A percentile compares a stretch with the other conserved stretches of the same genome.
Evolutionary conservation across 2,888 invertebrate species (phyloP).

Genomic region (Molanna angustata): DNA sequence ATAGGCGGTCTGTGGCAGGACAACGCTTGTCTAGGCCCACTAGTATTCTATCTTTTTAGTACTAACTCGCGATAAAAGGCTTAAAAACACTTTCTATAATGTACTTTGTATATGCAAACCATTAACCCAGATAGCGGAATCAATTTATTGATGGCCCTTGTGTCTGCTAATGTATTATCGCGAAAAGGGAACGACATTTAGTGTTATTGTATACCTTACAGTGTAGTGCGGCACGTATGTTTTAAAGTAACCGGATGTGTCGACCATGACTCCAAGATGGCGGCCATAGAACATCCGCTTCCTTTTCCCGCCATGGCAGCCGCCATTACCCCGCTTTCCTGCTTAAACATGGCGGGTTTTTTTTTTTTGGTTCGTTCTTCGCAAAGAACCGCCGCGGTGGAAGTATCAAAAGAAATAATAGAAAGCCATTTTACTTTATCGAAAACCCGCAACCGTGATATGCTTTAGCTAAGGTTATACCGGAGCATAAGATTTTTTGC

Average conservation of each 20-base stretch:
- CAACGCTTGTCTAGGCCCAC: no score
- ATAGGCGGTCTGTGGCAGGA: no score
- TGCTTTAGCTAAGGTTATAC: no score
- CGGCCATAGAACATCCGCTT: conserved; percentile 31
- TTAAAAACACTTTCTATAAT: no score
- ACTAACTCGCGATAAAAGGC: no score
- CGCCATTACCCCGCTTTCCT: conserved; percentile 19
- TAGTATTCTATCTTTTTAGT: no score
- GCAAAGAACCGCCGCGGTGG: neutral
- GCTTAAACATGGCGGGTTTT: conserved; percentile 5
- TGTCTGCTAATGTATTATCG: neutral
- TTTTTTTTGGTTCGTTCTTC: neutral
- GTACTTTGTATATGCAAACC: no score
- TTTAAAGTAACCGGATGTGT: conserved; percentile 27
- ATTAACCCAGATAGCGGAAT: no score
- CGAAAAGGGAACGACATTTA: neutral
- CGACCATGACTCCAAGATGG: conserved; percentile 31
- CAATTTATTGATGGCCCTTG: no score
- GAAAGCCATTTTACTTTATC: no score
- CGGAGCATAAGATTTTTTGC: no score
- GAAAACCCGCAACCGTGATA: no score
- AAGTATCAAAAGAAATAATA: neutral
- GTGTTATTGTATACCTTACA: conserved; percentile 1
- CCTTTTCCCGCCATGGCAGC: conserved; percentile 23
- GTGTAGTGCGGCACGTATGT: conserved; percentile 24